These are phyloP conservation scores for Perdix hodgsoniae DNA, from an alignment of 2,797 vertebrate species.

Conservation along the genomic window DNA sequence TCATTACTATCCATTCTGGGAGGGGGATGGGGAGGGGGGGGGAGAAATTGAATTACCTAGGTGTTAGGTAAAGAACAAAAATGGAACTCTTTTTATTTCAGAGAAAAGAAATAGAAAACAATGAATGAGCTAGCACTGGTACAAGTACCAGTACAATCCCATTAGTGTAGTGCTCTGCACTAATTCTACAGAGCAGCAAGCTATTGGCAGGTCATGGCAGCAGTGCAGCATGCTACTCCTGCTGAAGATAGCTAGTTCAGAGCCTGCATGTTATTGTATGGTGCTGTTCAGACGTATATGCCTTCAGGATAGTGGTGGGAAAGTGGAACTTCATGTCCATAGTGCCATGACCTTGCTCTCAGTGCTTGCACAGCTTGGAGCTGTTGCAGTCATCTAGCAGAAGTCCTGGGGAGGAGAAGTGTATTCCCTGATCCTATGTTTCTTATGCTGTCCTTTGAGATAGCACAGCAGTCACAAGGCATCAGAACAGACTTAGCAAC, in stretches of 20 bases:
- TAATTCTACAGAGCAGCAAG: conserved; percentile 50
- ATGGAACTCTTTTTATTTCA: background rate
- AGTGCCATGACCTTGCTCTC: background rate
- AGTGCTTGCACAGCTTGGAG: background rate
- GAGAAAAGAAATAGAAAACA: background rate
- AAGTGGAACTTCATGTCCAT: background rate
- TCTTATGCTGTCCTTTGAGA: background rate
- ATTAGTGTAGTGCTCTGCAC: conserved; percentile 12
- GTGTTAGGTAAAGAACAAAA: conserved; percentile 15
- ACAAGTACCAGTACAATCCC: conserved; percentile 51
- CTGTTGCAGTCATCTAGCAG: background rate
- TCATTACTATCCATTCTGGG: background rate
- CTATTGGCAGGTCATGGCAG: conserved; percentile 25
- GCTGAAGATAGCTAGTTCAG: background rate
- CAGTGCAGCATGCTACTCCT: conserved; percentile 11
- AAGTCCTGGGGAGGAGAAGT: background rate
- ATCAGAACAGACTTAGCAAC: background rate
- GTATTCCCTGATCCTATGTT: background rate
- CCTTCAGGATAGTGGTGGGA: background rate
- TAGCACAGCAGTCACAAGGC: background rate
- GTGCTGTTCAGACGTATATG: background rate
- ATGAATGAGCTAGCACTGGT: conserved; percentile 40
- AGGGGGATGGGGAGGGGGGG: background rate
- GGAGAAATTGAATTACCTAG: background rate
- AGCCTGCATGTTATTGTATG: background rate